phyloP scores from a whole-genome alignment of 2,888 invertebrate genomes.

The Cancer borealis region DNA sequence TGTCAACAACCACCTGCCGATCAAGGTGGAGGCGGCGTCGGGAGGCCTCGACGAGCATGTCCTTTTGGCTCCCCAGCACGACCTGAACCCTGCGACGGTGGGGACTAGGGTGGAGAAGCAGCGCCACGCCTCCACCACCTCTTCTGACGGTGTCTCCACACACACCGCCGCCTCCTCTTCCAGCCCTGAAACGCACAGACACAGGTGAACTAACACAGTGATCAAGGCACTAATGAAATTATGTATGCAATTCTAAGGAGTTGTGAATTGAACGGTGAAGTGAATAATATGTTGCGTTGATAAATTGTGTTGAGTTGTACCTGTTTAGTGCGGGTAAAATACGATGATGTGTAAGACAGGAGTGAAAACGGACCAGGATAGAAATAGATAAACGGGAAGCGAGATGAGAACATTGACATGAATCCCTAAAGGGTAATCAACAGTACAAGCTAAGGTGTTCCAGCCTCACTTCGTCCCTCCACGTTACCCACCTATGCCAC shows the following conservation, averaged over 20 bases:
- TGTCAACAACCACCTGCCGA: constrained; percentile 53
- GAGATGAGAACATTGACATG: too few relatives aligned
- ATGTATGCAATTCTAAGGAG: not conserved
- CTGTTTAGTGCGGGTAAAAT: too few relatives aligned
- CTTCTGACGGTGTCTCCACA: not conserved
- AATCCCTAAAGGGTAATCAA: not conserved
- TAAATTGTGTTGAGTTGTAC: not conserved
- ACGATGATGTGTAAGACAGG: too few relatives aligned
- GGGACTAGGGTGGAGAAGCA: not conserved
- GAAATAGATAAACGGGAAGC: too few relatives aligned
- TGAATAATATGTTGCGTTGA: not conserved
- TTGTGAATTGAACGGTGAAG: not conserved
- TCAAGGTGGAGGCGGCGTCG: constrained; percentile 28
- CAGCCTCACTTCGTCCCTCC: not conserved
- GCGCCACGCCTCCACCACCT: constrained; percentile 45
- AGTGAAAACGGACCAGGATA: too few relatives aligned
- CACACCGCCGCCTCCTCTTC: constrained; percentile 6
- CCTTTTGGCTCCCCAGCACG: not conserved
- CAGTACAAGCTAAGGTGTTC: not conserved
- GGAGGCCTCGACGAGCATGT: not conserved
- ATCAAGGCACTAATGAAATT: not conserved
- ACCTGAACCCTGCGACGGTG: constrained; percentile 32
- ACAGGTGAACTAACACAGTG: not conserved
- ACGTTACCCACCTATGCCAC: constrained; percentile 69
- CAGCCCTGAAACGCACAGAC: not conserved